phyloP scores from a whole-genome alignment of 2,797 vertebrate genomes.

The Gobio occitaniae region DNA sequence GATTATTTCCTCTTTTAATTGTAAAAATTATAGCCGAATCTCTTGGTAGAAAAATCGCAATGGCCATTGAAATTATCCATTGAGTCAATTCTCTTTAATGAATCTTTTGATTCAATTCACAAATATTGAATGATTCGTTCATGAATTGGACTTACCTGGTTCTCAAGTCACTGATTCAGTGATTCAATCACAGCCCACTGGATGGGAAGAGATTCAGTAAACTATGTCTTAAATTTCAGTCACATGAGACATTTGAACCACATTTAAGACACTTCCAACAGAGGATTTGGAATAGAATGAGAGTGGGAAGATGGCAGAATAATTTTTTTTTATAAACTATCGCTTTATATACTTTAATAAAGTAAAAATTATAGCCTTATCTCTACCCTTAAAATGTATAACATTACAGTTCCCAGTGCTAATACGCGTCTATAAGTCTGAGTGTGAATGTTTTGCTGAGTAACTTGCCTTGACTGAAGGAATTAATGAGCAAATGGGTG shows the following conservation, averaged over 20 bases:
- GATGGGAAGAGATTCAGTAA: background rate
- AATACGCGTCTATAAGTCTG: slow-evolving; percentile 1
- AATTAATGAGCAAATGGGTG: background rate
- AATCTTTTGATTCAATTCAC: background rate
- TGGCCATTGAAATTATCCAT: too few relatives aligned
- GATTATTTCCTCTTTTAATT: too few relatives aligned
- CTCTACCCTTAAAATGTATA: background rate
- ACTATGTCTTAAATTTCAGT: background rate
- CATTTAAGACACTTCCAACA: background rate
- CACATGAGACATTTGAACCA: background rate
- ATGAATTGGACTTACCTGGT: background rate
- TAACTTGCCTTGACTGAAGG: background rate
- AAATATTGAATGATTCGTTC: background rate
- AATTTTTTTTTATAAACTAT: background rate
- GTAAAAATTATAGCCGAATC: background rate
- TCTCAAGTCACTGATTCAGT: background rate
- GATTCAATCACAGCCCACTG: background rate
- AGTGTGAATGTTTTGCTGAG: background rate
- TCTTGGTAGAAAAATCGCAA: too few relatives aligned
- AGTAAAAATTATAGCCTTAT: background rate
- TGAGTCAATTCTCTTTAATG: background rate
- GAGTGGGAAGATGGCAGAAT: background rate
- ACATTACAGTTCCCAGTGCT: background rate
- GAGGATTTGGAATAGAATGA: background rate
- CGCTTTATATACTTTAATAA: background rate